Conservation (phyloP, 2,888 invertebrate genomes). For the Bellardia pandia region DNA sequence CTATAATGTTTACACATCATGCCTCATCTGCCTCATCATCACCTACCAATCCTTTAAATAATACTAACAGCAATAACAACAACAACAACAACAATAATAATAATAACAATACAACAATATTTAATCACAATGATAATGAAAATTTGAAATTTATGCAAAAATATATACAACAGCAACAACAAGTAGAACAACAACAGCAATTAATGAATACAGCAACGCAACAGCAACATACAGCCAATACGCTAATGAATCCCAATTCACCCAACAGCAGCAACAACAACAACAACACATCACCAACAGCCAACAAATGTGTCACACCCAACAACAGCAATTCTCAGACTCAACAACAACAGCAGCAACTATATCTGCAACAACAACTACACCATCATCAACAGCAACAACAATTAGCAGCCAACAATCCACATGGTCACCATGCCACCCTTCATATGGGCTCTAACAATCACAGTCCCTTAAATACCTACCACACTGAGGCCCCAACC, state of each 20-base stretch:
- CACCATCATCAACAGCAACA: conserved; percentile 65
- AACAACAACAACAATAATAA: conserved; percentile 60
- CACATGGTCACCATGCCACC: conserved; percentile 55
- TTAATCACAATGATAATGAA: conserved; percentile 75
- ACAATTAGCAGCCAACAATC: conserved; percentile 51
- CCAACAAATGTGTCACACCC: conserved; percentile 72
- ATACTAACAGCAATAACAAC: conserved; percentile 67
- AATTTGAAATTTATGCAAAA: conserved; percentile 81
- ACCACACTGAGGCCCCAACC: conserved; percentile 66
- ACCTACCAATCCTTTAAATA: conserved; percentile 75
- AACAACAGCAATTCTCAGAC: conserved; percentile 75
- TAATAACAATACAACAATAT: conserved; percentile 63
- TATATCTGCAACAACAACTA: conserved; percentile 76
- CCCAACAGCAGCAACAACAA: conserved; percentile 59
- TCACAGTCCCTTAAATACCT: conserved; percentile 70
- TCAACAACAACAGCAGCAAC: conserved; percentile 72
- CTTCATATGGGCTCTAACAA: conserved; percentile 50
- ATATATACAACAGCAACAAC: conserved; percentile 81
- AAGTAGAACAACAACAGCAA: conserved; percentile 50
- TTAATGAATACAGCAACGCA: conserved; percentile 59
- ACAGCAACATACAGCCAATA: conserved; percentile 73
- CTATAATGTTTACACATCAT: conserved; percentile 73
- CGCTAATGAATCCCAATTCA: conserved; percentile 77
- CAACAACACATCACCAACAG: conserved; percentile 52
- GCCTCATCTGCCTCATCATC: conserved; percentile 78